These are phyloP conservation scores for Bilobella aurantiaca DNA, from an alignment of 1,140 invertebrate genomes.

Conservation along the genomic window DNA sequence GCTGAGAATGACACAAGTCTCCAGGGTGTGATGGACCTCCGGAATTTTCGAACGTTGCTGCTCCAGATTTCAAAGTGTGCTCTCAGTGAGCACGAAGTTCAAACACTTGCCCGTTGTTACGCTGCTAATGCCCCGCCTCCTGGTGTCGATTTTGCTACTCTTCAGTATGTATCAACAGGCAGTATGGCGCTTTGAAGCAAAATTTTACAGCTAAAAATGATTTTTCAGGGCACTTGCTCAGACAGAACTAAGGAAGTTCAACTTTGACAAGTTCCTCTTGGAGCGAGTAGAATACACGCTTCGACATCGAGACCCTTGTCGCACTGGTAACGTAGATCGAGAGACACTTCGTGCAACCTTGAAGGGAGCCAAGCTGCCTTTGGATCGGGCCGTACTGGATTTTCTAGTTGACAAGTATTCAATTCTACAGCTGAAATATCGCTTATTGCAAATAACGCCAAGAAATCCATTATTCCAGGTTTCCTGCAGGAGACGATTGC, in stretches of 20 bases:
- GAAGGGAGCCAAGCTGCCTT: slow-evolving; percentile 32
- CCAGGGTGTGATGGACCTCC: slow-evolving; percentile 27
- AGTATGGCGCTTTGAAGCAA: no score
- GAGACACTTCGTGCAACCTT: slow-evolving; percentile 28
- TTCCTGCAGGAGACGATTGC: slow-evolving; percentile 7
- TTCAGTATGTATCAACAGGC: no score
- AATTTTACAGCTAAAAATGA: background rate
- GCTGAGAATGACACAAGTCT: slow-evolving; percentile 25
- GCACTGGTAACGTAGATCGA: slow-evolving; percentile 30
- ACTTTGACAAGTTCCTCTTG: slow-evolving; percentile 28
- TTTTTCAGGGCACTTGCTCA: slow-evolving; percentile 27
- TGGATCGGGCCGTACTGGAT: slow-evolving; percentile 27
- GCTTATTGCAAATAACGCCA: background rate
- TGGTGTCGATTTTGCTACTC: slow-evolving; percentile 27
- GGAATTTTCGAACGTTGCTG: slow-evolving; percentile 11
- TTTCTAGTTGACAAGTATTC: slow-evolving; percentile 32
- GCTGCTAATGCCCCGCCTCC: slow-evolving; percentile 20
- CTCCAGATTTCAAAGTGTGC: slow-evolving; percentile 32
- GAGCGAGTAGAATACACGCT: slow-evolving; percentile 29
- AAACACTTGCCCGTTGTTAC: slow-evolving; percentile 26
- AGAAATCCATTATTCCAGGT: background rate
- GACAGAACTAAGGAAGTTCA: slow-evolving; percentile 25
- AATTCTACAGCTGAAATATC: no score
- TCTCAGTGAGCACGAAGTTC: slow-evolving; percentile 33
- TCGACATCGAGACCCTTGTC: slow-evolving; percentile 32